These are phyloP conservation scores for Epirrhoe tristata DNA, from an alignment of 2,888 invertebrate species.

Conservation along the genomic window DNA sequence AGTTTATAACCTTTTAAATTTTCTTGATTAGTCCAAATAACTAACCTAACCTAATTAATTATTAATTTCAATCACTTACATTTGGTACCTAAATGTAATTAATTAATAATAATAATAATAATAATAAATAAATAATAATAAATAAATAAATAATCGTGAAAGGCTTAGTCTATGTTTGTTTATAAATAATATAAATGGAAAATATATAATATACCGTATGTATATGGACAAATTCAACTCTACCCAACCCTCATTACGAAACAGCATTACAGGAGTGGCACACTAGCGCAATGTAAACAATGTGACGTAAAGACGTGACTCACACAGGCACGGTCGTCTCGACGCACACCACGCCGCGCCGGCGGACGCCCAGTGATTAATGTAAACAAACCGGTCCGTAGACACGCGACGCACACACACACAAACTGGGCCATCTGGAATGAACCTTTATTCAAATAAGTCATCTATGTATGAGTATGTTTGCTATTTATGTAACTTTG, in stretches of 20 bases:
- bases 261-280: conserved; percentile 49
- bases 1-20: too few species aligned
- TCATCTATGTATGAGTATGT: conserved; percentile 41
- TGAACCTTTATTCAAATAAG: conserved; percentile 51
- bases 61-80: too few species aligned
- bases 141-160: too few species aligned
- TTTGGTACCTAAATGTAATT: too few species aligned
- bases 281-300: conserved; percentile 75
- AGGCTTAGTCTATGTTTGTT: too few species aligned
- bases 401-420: conserved; percentile 52
- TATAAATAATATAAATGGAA: too few species aligned
- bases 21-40: too few species aligned
- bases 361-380: conserved; percentile 61
- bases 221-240: conserved; percentile 29
- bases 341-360: conserved; percentile 59
- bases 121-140: too few species aligned
- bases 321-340: conserved; percentile 63
- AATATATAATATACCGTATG: too few species aligned
- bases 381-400: conserved; percentile 82
- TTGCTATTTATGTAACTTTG: conserved; percentile 44
- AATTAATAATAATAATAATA: too few species aligned
- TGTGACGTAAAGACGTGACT: conserved; percentile 78
- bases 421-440: conserved; percentile 76
- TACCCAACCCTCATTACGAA: conserved; percentile 52
- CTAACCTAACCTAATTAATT: too few species aligned